Evolutionary conservation across 2,113 vertebrate genomes (phyloP), one percentile per base, ranked within the genome.

Genomic region (Arvicanthis niloticus): DNA sequence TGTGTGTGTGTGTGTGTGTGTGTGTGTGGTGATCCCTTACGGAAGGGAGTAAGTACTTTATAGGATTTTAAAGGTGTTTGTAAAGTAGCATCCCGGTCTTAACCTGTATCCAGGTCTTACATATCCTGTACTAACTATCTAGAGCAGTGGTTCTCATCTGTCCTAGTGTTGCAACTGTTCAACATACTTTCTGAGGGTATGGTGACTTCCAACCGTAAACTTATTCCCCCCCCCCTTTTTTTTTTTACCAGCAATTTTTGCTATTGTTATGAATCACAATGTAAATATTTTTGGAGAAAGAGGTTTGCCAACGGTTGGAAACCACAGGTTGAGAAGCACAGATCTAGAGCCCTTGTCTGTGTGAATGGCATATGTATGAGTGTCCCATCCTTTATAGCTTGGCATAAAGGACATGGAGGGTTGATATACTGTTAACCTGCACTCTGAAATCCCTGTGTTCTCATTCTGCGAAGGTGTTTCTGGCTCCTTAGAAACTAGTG

Each of bases 11-110:
- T 51, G 48, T 8, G 48, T 51, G 48, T 8, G 48, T 51, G 45
- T 5, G 45, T 85, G 75, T 91, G 76, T 19, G n/a, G 53, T 17
- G 51, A 81, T 93, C 48, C 42, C 17, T 89, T 78, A 84, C 34
- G 77, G 92, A 88, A 92, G 34, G 1, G 73, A 13, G 42, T 48
- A 68, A 51, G 78, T 51, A 7, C 45, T 90, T 76, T 67, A 31
- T 17, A 78, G 40, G 75, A 72, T 92, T 96, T 91, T 88, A 88
- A 89, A 48, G 87, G 37, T 22, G 72, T 78, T 81, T 92, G 29
- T 91, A 60, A 91, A 65, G 53, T 24, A 92, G 12, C 19, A 53
- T 42, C 42, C n/a, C 13, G 26, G 15, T 75, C 78, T 67, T 84
- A 96, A 75, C 34, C 45, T 62, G 85, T 40, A 68, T 81, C 51